Conservation (phyloP, 2,113 vertebrate genomes). For the Prietella phreatophila region DNA sequence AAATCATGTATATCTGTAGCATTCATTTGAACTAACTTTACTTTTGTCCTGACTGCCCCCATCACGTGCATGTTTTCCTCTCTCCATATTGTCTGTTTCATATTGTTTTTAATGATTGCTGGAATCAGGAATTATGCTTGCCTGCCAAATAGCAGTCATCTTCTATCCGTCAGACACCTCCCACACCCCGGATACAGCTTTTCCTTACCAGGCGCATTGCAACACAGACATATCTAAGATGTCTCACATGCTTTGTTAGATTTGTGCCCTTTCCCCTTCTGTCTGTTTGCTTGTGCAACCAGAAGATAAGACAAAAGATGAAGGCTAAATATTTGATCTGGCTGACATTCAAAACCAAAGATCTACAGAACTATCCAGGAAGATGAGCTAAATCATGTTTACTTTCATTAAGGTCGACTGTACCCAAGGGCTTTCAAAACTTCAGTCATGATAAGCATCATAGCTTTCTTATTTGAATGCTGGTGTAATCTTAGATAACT, state of each 20-base stretch:
- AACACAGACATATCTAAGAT: slow-evolving; percentile 44
- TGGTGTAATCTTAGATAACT: neutral
- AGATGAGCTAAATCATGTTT: slow-evolving; percentile 19
- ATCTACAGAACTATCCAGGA: slow-evolving; percentile 5
- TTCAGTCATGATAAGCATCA: neutral
- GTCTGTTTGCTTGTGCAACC: slow-evolving; percentile 28
- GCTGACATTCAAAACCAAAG: slow-evolving; percentile 1
- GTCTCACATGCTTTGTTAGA: slow-evolving; percentile 24
- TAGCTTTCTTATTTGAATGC: slow-evolving; percentile 17
- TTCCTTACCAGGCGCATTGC: slow-evolving; percentile 31
- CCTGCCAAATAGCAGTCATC: slow-evolving; percentile 40
- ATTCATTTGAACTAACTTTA: neutral
- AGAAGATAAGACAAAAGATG: slow-evolving; percentile 15
- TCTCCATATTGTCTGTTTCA: slow-evolving; percentile 6
- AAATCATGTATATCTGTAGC: slow-evolving; percentile 1
- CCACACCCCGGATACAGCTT: slow-evolving; percentile 7
- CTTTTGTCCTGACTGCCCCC: neutral
- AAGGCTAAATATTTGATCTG: slow-evolving; percentile 43
- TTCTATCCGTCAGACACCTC: slow-evolving; percentile 31
- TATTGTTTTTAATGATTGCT: slow-evolving; percentile 27
- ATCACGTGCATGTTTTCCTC: neutral
- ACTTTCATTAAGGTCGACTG: slow-evolving; percentile 18
- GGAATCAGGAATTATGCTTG: slow-evolving; percentile 25
- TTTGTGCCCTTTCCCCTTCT: slow-evolving; percentile 32
- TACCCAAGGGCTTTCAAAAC: neutral